Evolutionary conservation across 2,888 invertebrate genomes (phyloP), one percentile per base, ranked within the genome.

Genomic region (Coleophora deauratella): DNA sequence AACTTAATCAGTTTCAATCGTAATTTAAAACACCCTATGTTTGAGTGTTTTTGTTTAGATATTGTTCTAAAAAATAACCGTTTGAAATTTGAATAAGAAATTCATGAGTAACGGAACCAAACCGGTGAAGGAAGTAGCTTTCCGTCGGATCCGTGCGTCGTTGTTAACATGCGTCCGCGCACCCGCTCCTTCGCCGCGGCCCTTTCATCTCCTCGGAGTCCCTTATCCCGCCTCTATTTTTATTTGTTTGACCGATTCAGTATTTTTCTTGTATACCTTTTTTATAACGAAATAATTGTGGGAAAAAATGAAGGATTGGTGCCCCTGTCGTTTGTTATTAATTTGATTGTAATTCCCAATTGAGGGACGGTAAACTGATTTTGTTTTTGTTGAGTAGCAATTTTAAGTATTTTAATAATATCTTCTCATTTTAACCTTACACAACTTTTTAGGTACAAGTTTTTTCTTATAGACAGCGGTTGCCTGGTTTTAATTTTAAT

Each of bases 171-270:
- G 71, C 67, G 61, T 47, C 51, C 46, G 61, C 51, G 67, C 68
- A 62, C 54, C 59, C 63, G 55, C 11, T 49, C 51, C 50, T 55
- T 54, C 53, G 56, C 61, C 45, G 60, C 72, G 69, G 69, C 54
- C 47, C 68, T 81, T 81, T 84, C 67, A 84, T 84, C 81, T 78
- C 73, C 70, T 64, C 74, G 76, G 69, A 75, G 74, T 75, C 78
- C 70, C 69, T 72, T 66, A 59, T 54, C 54, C 51, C 49, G 46
- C 50, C 59, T 63, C 62, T 54, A 60, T 70, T 65, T 66, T 59
- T 66, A 64, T 70, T 72, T 70, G 59, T 66, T 66, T 63, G 64
- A 66, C 63, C 72, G 71, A 75, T 78, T 75, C n/a, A n/a, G n/a
- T n/a, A n/a, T n/a, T n/a, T n/a, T n/a, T n/a, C n/a, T n/a, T n/a